These are phyloP conservation scores for Halcyon malimbica DNA, from an alignment of 2,113 vertebrate species.

Conservation along the genomic window DNA sequence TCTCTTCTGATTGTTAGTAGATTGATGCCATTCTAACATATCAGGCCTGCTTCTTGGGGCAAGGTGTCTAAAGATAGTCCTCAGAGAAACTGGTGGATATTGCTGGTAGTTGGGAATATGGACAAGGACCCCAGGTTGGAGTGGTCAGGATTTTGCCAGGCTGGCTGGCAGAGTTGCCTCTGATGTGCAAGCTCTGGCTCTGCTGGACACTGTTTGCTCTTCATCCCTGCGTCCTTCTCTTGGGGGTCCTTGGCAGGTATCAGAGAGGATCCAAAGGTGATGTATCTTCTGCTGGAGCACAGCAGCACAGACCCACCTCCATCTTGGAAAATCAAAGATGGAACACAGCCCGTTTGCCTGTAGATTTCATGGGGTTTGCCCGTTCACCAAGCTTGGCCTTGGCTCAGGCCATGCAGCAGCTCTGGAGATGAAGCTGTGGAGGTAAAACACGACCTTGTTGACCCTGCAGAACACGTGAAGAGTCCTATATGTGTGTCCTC, in stretches of 20 bases:
- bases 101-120: not conserved
- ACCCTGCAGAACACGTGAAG: not conserved
- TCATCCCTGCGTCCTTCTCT: fast-evolving
- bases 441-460: not conserved
- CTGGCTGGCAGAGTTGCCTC: not conserved
- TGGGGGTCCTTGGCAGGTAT: not conserved
- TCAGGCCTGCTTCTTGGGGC: not conserved
- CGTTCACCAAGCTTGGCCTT: not conserved
- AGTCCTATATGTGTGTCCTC: not conserved
- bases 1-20: not conserved
- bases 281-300: not conserved
- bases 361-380: not conserved
- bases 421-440: not conserved
- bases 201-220: not conserved
- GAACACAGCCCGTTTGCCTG: not conserved
- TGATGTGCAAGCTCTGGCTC: not conserved
- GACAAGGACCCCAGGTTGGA: not conserved
- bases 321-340: not conserved
- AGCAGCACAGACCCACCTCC: not conserved
- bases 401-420: not conserved
- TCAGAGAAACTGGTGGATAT: not conserved
- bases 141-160: not conserved
- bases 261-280: not conserved
- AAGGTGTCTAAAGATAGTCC: not conserved
- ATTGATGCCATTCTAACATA: not conserved